phyloP scores from a whole-genome alignment of 2,797 vertebrate species.

The Allochrocebus solatus region DNA sequence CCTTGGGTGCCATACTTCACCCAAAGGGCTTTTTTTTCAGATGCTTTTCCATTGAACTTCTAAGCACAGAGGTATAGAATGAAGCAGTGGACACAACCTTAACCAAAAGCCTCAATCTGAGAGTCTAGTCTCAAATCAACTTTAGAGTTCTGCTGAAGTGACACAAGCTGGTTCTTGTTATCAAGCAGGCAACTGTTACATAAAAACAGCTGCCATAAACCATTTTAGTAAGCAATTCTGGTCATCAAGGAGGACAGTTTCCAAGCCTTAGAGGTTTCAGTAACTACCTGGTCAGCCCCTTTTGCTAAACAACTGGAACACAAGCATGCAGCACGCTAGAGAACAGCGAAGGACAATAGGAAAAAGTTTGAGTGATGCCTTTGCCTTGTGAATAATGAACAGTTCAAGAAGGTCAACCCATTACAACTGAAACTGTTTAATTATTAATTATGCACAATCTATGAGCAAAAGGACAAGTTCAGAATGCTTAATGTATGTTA shows the following conservation, averaged over 20 bases:
- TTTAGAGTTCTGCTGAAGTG: neutral
- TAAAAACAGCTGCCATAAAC: neutral
- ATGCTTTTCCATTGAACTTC: conserved; percentile 28
- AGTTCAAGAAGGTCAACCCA: conserved; percentile 96
- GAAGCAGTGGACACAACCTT: conserved; percentile 17
- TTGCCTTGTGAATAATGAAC: conserved; percentile 95
- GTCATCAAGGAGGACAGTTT: conserved; percentile 32
- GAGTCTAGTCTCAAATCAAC: neutral
- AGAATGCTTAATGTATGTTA: conserved; percentile 91
- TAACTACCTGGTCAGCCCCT: conserved; percentile 86
- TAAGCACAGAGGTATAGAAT: neutral
- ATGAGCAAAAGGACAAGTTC: conserved; percentile 93
- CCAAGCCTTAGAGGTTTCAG: conserved; percentile 77
- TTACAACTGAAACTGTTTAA: conserved; percentile 94
- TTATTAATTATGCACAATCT: conserved; percentile 98
- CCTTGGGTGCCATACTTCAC: neutral
- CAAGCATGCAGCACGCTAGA: conserved; percentile 70
- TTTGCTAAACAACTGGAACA: conserved; percentile 80
- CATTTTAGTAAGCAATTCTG: neutral
- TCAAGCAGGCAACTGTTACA: neutral
- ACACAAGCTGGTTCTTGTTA: neutral
- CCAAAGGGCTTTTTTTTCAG: neutral
- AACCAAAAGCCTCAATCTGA: conserved; percentile 54
- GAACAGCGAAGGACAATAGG: conserved; percentile 84
- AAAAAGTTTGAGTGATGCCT: conserved; percentile 94